Conservation (phyloP, 35 echinoderm and acorn worm species). For the Hemicentrotus pulcherrimus region DNA sequence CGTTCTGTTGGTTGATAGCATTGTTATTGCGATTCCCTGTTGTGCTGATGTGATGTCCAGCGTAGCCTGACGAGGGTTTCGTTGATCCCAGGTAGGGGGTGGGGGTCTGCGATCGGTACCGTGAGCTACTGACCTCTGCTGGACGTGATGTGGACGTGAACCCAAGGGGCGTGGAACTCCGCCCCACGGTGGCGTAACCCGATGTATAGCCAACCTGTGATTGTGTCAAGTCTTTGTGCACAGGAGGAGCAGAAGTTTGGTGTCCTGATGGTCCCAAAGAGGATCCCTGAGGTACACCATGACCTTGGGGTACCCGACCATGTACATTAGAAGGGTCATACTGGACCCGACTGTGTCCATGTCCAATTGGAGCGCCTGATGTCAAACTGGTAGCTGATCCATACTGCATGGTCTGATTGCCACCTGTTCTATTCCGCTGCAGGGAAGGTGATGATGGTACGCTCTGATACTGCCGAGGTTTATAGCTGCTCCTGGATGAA, state of each 20-base stretch:
- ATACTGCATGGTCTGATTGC: neutral
- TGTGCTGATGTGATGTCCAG: neutral
- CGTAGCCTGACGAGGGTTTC: neutral
- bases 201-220: neutral
- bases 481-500: neutral
- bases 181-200: neutral
- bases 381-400: neutral
- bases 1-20: neutral
- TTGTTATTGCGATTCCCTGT: constrained; percentile 42
- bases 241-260: neutral
- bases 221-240: neutral
- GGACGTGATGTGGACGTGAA: neutral
- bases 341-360: neutral
- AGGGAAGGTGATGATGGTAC: constrained; percentile 28
- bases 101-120: constrained; percentile 43
- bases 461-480: constrained; percentile 30
- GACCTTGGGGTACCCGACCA: neutral
- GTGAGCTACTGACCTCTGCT: neutral
- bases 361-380: neutral
- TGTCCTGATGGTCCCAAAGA: neutral
- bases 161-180: neutral
- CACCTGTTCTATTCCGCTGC: neutral
- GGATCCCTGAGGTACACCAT: constrained; percentile 7
- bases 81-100: constrained; percentile 13
- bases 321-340: neutral